Evolutionary conservation across 2,888 invertebrate species (phyloP), one percentile per base, ranked within the genome.

Genomic region (Dolichomitus sp.): DNA sequence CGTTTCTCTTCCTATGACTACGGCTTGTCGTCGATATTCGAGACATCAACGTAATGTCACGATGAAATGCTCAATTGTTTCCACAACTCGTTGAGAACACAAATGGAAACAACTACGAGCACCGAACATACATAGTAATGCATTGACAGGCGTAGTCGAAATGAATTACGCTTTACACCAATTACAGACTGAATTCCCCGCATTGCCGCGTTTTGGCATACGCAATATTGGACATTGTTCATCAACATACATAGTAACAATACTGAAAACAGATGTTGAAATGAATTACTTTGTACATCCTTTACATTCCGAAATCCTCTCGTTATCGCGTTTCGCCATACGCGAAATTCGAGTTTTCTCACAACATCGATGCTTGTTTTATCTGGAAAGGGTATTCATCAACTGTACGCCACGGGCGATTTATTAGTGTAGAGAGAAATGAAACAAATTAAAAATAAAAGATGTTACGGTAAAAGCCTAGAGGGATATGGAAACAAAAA

Each of bases 361-460:
- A 6, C 3, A 70, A 70, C 59, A 42, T 57, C 57, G 70, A 72
- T 57, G 23, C 27, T 17, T 59, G 27, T 17, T 33, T 37, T 57
- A 72, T 17, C 17, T 6, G n/a, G 17, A 23, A 19, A 4, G n/a
- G 54, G 17, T 12, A 72, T 72, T 72, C 9, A 59, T 59, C 30
- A 30, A 45, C 17, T 45, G 30, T 14, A 40, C 12, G 23, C 23
- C 63, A 42, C 40, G 19, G 19, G 45, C 6, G 42, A 65, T 61
- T 19, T 61, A 40, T 61, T 37, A 42, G 27, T 11, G 19, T 27
- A 9, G 23, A 40, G 37, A 27, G 2, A n/a, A 61, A 37, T 40
- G 12, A 54, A 63, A 14, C 7, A 61, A 57, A 50, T 77, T 11
- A 50, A 61, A 65, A 57, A 52, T n/a, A 42, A 6, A 68, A 52